These are phyloP conservation scores for Lasioglossum baleicum DNA, from an alignment of 1,140 invertebrate species.

Conservation along the genomic window DNA sequence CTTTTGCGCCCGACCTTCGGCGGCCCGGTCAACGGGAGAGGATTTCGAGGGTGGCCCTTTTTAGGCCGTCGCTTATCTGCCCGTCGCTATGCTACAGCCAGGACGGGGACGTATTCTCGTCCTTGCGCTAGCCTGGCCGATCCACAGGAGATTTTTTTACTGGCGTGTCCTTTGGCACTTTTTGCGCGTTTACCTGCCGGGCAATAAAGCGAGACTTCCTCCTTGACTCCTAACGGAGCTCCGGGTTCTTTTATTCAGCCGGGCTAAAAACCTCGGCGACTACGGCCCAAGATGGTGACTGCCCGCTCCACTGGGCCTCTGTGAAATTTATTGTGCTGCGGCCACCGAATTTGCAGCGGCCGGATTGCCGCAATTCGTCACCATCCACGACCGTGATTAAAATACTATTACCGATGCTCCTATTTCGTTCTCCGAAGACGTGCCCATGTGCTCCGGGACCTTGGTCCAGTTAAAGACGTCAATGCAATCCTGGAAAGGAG, in stretches of 20 bases:
- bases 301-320: neutral
- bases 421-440: no score
- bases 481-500: no score
- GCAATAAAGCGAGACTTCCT: conserved; percentile 62
- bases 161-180: conserved; percentile 24
- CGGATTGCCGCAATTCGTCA: neutral
- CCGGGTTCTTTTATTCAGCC: neutral
- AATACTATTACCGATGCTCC: neutral
- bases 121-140: conserved; percentile 54
- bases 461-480: no score
- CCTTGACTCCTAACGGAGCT: conserved; percentile 50
- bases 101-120: conserved; percentile 39
- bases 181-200: conserved; percentile 51
- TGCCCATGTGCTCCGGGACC: no score
- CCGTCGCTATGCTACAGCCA: conserved; percentile 54
- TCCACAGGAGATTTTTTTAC: conserved; percentile 26
- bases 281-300: neutral
- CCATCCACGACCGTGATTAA: neutral
- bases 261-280: neutral
- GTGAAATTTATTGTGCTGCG: conserved; percentile 8
- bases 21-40: neutral
- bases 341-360: neutral
- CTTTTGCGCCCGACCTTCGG: conserved; percentile 67
- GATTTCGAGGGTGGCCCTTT: conserved; percentile 41
- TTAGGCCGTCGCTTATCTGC: conserved; percentile 60